These are phyloP conservation scores for Crypturellus undulatus DNA, from an alignment of 2,113 vertebrate species.

Conservation along the genomic window DNA sequence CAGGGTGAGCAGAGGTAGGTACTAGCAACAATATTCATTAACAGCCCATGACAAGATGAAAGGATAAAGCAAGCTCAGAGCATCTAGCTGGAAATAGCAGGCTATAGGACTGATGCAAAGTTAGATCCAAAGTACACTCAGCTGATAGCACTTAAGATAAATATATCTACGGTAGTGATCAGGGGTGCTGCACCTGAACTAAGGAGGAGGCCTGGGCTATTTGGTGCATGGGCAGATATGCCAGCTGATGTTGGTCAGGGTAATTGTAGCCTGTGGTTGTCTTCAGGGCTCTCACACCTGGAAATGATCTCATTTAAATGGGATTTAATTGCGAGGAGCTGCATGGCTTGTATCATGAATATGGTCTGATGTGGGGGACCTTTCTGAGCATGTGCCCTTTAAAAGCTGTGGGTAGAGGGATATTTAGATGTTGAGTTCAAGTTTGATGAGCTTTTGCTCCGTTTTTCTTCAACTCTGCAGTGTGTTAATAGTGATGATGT, in stretches of 20 bases:
- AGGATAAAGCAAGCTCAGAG: not conserved
- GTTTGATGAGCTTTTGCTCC: not conserved
- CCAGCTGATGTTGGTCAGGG: not conserved
- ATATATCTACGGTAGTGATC: rapidly evolving
- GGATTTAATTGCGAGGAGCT: not conserved
- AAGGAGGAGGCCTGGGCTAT: not conserved
- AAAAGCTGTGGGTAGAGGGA: rapidly evolving
- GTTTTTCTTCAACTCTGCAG: not conserved
- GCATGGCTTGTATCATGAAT: rapidly evolving
- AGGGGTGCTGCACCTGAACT: not conserved
- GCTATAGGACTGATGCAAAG: not conserved
- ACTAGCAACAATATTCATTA: not conserved
- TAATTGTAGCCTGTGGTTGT: not conserved
- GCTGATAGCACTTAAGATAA: not conserved
- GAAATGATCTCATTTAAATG: not conserved
- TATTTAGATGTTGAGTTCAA: not conserved
- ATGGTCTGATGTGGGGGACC: rapidly evolving
- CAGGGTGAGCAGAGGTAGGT: not conserved
- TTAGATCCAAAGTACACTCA: not conserved
- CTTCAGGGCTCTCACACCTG: not conserved
- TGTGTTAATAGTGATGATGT: rapidly evolving
- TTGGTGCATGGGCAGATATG: rapidly evolving
- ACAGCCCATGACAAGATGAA: not conserved
- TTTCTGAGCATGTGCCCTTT: not conserved
- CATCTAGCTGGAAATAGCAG: not conserved